Evolutionary conservation across 2,113 vertebrate species (phyloP), one percentile per base, ranked within the genome.

Genomic region (Lepisosteus oculatus): DNA sequence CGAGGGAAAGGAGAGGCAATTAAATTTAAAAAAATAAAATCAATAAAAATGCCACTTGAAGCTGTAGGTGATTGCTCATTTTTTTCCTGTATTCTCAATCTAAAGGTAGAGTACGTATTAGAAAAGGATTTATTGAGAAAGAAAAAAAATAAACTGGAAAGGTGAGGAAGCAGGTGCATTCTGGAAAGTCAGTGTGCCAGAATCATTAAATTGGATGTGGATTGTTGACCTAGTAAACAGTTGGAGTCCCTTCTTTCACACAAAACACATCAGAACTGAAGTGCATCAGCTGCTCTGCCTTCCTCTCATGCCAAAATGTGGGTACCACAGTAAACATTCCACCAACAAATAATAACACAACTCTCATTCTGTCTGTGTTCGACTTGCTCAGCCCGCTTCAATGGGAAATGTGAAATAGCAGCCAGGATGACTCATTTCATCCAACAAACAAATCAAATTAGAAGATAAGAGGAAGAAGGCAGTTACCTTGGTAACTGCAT

Each of bases 401-500:
- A 80, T 71, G 67, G 79, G 72, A 88, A 85, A n/a, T 13, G 79
- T 77, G 77, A 85, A 80, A 72, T 69, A 80, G 84, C 82, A 91
- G 80, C 79, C 83, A 82, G 82, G 77, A 80, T 88, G 88, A 91
- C 87, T 92, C 91, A 89, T 88, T 80, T 84, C 79, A 88, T 85
- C 84, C 72, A 43, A 68, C 79, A 66, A 86, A 43, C 77, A 72
- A 83, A 80, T 84, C 86, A 87, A 90, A 93, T 90, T 84, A 90
- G 85, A 87, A 85, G 82, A 88, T 88, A 90, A 92, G 90, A 78
- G 84, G 83, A 84, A 87, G 88, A 87, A 85, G 79, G 80, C 86
- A 83, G 92, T 93, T 92, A 90, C 92, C 91, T 90, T 90, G 92
- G 92, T 89, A 92, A 92, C 90, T 80, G 87, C 89, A 88, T 88